Percentiles rank a stretch among this genome's conserved stretches.
phyloP scores from a whole-genome alignment of 2,888 invertebrate species.

The Pseudoips prasinana region DNA sequence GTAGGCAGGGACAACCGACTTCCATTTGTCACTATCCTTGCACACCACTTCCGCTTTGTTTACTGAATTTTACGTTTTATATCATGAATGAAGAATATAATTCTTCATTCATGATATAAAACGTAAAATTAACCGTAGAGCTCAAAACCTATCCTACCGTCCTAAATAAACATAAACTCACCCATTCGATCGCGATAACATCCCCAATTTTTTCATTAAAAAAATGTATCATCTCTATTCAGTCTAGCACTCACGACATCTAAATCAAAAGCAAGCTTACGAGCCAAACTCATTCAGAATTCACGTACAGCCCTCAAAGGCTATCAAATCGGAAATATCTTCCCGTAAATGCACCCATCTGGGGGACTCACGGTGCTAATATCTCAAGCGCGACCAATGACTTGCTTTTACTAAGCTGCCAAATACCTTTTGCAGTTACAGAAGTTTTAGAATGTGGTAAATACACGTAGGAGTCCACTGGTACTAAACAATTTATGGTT shows the following conservation, averaged over 20 bases:
- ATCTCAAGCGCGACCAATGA: slow-evolving; percentile 73
- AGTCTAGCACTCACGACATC: slow-evolving; percentile 21
- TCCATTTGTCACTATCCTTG: too few species aligned
- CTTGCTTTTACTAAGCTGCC: slow-evolving; percentile 60
- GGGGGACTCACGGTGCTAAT: slow-evolving; percentile 65
- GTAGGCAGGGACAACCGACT: too few species aligned
- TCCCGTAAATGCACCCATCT: slow-evolving; percentile 72
- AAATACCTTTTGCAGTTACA: slow-evolving; percentile 22
- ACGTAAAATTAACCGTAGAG: too few species aligned
- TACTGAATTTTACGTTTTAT: too few species aligned
- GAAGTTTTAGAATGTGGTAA: slow-evolving; percentile 14
- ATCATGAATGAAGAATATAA: too few species aligned
- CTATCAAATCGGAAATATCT: slow-evolving; percentile 71
- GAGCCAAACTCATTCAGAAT: slow-evolving; percentile 33
- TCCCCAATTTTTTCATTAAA: too few species aligned
- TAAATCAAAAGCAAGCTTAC: slow-evolving; percentile 29
- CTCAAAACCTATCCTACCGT: too few species aligned
- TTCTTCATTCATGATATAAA: too few species aligned
- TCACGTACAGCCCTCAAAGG: slow-evolving; percentile 54
- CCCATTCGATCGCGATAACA: too few species aligned
- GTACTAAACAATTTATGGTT: background rate
- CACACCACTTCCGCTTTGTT: too few species aligned
- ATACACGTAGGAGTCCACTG: slow-evolving; percentile 32
- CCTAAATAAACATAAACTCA: too few species aligned
- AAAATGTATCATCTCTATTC: slow-evolving; percentile 8